Conservation (phyloP, 2,797 vertebrate species). For the Echiichthys vipera region DNA sequence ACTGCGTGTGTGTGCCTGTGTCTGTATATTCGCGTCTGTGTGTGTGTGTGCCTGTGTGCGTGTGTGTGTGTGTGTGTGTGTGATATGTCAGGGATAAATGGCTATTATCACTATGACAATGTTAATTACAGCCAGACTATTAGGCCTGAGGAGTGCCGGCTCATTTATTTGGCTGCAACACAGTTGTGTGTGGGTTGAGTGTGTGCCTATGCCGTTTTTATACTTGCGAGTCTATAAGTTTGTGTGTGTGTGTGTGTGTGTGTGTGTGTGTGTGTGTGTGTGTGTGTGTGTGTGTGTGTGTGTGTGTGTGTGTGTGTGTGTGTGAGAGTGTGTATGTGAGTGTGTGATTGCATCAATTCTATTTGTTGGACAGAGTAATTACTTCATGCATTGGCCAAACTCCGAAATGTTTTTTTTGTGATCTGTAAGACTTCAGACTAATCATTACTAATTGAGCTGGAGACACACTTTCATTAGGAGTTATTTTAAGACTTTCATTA, state of each 20-base stretch:
- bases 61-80: conserved; percentile 35
- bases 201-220: conserved; percentile 24
- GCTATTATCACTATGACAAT: conserved; percentile 93
- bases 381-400: conserved; percentile 54
- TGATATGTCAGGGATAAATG: conserved; percentile 85
- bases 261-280: neutral
- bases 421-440: conserved; percentile 59
- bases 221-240: conserved; percentile 9
- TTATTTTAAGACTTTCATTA: conserved; percentile 43
- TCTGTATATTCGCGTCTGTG: conserved; percentile 30
- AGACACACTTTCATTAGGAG: conserved; percentile 39
- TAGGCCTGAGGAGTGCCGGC: conserved; percentile 79
- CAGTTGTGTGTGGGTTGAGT: conserved; percentile 51
- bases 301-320: conserved; percentile 14
- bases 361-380: conserved; percentile 71
- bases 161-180: conserved; percentile 72
- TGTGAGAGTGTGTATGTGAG: conserved; percentile 12
- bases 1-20: conserved; percentile 30
- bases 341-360: conserved; percentile 51
- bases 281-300: conserved; percentile 52
- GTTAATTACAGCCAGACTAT: conserved; percentile 93
- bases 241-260: neutral
- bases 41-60: conserved; percentile 19
- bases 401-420: conserved; percentile 57
- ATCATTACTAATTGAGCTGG: conserved; percentile 50